Conservation (phyloP, 2,113 vertebrate species). For the Deroptyus accipitrinus region DNA sequence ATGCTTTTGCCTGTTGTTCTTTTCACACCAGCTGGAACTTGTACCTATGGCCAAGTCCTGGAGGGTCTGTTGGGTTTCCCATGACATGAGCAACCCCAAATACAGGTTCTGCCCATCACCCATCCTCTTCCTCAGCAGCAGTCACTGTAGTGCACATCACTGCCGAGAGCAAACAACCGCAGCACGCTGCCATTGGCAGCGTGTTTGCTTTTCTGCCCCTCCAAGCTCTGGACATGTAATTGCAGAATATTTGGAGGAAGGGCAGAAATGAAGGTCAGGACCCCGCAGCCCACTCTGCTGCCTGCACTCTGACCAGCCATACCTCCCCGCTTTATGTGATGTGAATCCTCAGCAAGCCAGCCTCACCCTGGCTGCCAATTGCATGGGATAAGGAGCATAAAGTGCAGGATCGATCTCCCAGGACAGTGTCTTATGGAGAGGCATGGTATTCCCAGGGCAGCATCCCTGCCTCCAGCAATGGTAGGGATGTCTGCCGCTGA, state of each 20-base stretch:
- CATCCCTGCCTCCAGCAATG: not conserved
- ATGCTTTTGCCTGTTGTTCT: not conserved
- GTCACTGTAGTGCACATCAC: not conserved
- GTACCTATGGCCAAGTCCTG: not conserved
- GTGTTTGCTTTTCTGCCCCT: constrained; percentile 1
- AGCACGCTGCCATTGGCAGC: rapidly evolving
- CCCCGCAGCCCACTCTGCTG: not conserved
- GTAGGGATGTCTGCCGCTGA: not conserved
- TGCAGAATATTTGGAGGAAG: constrained; percentile 18
- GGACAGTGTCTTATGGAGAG: not conserved
- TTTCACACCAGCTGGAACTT: not conserved
- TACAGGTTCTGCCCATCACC: not conserved
- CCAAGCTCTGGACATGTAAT: not conserved
- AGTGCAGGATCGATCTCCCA: rapidly evolving
- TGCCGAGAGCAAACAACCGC: not conserved
- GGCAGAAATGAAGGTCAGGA: constrained; percentile 46
- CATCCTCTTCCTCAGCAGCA: not conserved
- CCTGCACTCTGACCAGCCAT: not conserved
- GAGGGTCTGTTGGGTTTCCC: not conserved
- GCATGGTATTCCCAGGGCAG: not conserved
- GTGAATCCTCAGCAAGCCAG: not conserved
- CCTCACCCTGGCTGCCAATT: not conserved
- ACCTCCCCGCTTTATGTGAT: not conserved
- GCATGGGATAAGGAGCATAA: not conserved
- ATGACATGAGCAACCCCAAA: not conserved